Conservation (phyloP, 2,888 invertebrate species). For the Rhingia campestris region DNA sequence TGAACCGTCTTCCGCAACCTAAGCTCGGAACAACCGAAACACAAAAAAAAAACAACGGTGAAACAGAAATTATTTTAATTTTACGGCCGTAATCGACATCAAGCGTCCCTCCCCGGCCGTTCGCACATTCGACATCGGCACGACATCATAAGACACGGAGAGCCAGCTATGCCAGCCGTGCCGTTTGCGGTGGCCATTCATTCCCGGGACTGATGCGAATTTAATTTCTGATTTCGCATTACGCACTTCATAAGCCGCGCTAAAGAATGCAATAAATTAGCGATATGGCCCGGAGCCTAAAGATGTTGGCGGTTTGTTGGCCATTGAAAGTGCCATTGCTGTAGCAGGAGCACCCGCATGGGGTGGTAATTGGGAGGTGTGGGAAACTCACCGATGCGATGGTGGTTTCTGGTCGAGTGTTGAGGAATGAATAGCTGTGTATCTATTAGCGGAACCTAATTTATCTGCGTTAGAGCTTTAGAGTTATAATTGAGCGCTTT, state of each 20-base stretch:
- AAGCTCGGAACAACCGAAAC: conserved; percentile 19
- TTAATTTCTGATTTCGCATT: conserved; percentile 73
- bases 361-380: background rate
- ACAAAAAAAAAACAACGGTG: conserved; percentile 12
- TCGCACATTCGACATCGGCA: conserved; percentile 40
- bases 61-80: conserved; percentile 72
- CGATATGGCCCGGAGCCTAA: conserved; percentile 57
- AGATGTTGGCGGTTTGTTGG: conserved; percentile 63
- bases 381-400: conserved; percentile 8
- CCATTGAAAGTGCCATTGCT: conserved; percentile 37
- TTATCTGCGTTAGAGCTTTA: conserved; percentile 37
- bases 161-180: conserved; percentile 34
- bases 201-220: conserved; percentile 67
- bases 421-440: background rate
- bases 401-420: conserved; percentile 15
- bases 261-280: conserved; percentile 73
- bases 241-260: conserved; percentile 73
- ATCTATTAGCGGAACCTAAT: conserved; percentile 57
- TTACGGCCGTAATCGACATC: conserved; percentile 68
- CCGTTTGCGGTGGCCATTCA: conserved; percentile 68
- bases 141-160: conserved; percentile 67
- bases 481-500: conserved; percentile 58
- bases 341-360: background rate
- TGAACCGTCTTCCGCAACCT: conserved; percentile 49
- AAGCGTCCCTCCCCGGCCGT: conserved; percentile 40